These are phyloP conservation scores for Hydrocynus forskahlii DNA, from an alignment of 2,797 vertebrate species.

Conservation along the genomic window DNA sequence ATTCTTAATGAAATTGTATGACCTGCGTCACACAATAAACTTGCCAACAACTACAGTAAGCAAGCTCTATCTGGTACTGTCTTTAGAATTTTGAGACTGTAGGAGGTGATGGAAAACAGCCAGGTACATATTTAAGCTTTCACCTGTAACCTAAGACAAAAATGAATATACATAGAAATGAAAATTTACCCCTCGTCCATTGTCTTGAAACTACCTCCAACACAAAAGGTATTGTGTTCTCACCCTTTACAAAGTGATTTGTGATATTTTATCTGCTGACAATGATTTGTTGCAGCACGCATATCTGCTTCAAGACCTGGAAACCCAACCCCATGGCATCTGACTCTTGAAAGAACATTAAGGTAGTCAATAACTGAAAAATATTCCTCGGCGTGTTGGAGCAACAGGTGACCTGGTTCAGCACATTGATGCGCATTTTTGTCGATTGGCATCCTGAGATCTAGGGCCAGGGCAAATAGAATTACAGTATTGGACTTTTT, in stretches of 20 bases:
- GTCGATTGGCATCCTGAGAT: slow-evolving; percentile 42
- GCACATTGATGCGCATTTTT: slow-evolving; percentile 42
- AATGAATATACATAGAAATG: slow-evolving; percentile 49
- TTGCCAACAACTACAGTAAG: background rate
- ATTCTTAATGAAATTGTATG: background rate
- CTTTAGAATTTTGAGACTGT: slow-evolving; percentile 8
- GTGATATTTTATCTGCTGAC: slow-evolving; percentile 61
- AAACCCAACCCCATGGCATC: slow-evolving; percentile 65
- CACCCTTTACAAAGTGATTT: slow-evolving; percentile 56
- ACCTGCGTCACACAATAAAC: background rate
- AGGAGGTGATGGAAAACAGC: slow-evolving; percentile 31
- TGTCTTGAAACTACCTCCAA: slow-evolving; percentile 46
- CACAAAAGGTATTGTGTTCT: slow-evolving; percentile 66
- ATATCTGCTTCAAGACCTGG: slow-evolving; percentile 58
- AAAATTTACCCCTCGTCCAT: slow-evolving; percentile 47
- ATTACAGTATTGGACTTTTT: too few species aligned
- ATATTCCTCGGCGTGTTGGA: slow-evolving; percentile 51
- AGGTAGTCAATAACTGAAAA: slow-evolving; percentile 39
- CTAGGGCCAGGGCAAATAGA: slow-evolving; percentile 37
- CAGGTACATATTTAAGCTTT: slow-evolving; percentile 28
- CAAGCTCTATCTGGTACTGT: background rate
- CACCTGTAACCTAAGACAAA: slow-evolving; percentile 44
- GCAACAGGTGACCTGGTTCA: slow-evolving; percentile 47
- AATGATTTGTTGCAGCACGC: slow-evolving; percentile 61
- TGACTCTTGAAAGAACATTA: slow-evolving; percentile 49